Conservation (phyloP, 2,888 invertebrate species). For the Phasia obesa region DNA sequence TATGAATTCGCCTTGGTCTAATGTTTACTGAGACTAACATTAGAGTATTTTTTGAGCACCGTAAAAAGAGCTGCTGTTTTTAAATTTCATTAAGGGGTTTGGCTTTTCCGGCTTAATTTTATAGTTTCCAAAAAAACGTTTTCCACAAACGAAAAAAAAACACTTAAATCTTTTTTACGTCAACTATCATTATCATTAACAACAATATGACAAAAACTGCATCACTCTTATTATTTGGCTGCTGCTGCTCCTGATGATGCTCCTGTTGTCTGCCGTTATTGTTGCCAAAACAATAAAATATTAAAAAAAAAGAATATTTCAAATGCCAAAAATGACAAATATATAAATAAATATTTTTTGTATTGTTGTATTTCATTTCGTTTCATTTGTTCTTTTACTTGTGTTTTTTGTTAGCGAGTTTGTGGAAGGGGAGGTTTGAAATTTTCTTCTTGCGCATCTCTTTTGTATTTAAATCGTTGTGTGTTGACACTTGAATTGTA, state of each 20-base stretch:
- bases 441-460: conserved; percentile 63
- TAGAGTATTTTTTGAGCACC: no score
- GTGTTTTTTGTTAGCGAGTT: conserved; percentile 11
- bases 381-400: conserved; percentile 47
- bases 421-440: conserved; percentile 59
- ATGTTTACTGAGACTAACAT: no score
- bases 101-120: conserved; percentile 78
- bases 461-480: conserved; percentile 61
- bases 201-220: conserved; percentile 51
- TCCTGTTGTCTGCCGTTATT: conserved; percentile 41
- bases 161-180: conserved; percentile 19
- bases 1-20: no score
- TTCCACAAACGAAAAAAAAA: conserved; percentile 2
- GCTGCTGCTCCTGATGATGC: conserved; percentile 36
- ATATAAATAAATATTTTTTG: conserved; percentile 51
- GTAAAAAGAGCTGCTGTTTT: not conserved
- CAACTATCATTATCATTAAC: conserved; percentile 56
- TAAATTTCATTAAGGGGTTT: conserved; percentile 72
- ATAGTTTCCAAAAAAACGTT: conserved; percentile 8
- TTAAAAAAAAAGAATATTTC: conserved; percentile 53
- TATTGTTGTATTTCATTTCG: conserved; percentile 50
- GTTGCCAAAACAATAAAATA: conserved; percentile 64
- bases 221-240: conserved; percentile 19
- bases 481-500: conserved; percentile 69
- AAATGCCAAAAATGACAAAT: conserved; percentile 65